Percentiles rank a stretch among this genome's conserved stretches.
These are phyloP conservation scores for Elachura formosa DNA, from an alignment of 2,113 vertebrate genomes.

Conservation along the genomic window DNA sequence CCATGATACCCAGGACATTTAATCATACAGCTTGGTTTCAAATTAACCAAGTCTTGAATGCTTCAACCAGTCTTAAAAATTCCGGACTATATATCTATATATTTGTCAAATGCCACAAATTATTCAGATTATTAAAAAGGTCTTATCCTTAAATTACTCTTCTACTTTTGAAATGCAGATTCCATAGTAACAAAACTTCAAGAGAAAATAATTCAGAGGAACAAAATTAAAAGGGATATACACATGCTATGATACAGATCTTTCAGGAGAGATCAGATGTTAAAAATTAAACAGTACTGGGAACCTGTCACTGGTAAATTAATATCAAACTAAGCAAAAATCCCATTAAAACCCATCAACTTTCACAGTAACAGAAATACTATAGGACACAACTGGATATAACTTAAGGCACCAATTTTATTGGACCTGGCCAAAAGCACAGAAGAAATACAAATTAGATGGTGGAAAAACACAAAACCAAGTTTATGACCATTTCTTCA, in stretches of 20 bases:
- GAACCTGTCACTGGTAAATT: not conserved
- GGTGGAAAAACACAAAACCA: not conserved
- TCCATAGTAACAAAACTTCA: conserved; percentile 32
- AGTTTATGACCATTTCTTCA: not conserved
- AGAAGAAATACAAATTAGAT: not conserved
- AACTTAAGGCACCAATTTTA: not conserved
- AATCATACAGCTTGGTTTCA: not conserved
- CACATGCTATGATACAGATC: not conserved
- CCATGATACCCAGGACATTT: not conserved
- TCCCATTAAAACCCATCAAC: not conserved
- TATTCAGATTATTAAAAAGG: conserved; percentile 42
- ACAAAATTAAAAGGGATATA: not conserved
- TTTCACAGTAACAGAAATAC: not conserved
- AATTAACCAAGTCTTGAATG: conserved; percentile 34
- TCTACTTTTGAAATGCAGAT: conserved; percentile 11
- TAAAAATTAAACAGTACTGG: not conserved
- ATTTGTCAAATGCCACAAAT: conserved; percentile 39
- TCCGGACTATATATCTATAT: not conserved
- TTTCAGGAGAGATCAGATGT: not conserved
- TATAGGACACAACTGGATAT: not conserved
- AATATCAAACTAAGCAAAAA: not conserved
- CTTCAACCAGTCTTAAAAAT: conserved; percentile 27
- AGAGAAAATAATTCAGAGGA: not conserved
- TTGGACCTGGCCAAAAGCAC: not conserved
- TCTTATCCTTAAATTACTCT: conserved; percentile 37